Evolutionary conservation across 2,113 vertebrate genomes (phyloP).

Genomic region (Dunckerocampus dactyliophorus): DNA sequence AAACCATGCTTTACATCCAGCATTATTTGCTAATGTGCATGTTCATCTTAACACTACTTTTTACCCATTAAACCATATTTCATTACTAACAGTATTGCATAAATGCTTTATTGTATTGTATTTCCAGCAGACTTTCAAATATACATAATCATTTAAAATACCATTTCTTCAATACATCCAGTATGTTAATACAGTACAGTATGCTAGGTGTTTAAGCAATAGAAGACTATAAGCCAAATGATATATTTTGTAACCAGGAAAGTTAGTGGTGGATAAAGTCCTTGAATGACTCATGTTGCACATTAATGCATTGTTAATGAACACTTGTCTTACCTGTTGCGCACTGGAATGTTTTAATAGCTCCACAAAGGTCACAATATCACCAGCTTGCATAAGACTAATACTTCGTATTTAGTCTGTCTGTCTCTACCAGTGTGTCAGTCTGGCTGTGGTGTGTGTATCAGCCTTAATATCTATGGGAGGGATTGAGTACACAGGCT

Average conservation of each 20-base stretch:
- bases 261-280: too few species aligned
- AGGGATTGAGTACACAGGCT: constrained; percentile 64
- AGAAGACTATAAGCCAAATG: background rate
- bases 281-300: too few species aligned
- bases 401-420: constrained; percentile 18
- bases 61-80: constrained; percentile 5
- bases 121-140: background rate
- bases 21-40: background rate
- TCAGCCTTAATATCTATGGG: constrained; percentile 30
- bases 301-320: too few species aligned
- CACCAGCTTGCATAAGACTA: constrained; percentile 21
- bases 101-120: background rate
- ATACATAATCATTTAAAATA: too few species aligned
- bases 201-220: too few species aligned
- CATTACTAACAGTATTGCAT: background rate
- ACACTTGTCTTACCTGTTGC: too few species aligned
- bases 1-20: background rate
- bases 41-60: background rate
- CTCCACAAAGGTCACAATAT: background rate
- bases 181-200: too few species aligned
- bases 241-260: background rate
- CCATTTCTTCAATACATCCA: too few species aligned
- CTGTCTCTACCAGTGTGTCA: constrained; percentile 40
- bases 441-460: constrained; percentile 13
- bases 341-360: background rate